These are phyloP conservation scores for Darevskia mixta DNA, from an alignment of 2,797 vertebrate species.

Conservation along the genomic window DNA sequence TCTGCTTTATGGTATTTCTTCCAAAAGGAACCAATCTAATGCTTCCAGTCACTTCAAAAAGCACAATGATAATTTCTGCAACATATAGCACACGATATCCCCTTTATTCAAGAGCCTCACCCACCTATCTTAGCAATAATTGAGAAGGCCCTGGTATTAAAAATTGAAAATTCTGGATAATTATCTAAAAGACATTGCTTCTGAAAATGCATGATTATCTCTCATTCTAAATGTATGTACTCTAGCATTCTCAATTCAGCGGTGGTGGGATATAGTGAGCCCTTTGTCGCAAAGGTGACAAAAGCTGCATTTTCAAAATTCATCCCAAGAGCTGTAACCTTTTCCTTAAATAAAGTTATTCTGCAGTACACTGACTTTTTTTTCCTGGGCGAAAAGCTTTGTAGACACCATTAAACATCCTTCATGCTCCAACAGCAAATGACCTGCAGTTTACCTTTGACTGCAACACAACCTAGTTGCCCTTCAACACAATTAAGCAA, in stretches of 20 bases:
- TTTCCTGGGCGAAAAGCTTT: not conserved
- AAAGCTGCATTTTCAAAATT: not conserved
- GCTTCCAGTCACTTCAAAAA: too few species aligned
- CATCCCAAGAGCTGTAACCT: not conserved
- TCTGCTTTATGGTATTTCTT: too few species aligned
- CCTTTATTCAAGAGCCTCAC: too few species aligned
- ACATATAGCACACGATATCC: too few species aligned
- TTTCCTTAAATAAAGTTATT: rapidly evolving
- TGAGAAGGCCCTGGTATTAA: too few species aligned
- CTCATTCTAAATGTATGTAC: not conserved
- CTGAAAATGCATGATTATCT: too few species aligned
- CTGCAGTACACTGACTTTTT: not conserved
- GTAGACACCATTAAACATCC: rapidly evolving
- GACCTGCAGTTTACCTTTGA: constrained; percentile 17
- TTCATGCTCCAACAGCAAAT: not conserved
- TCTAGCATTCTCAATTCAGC: not conserved
- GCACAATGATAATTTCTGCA: too few species aligned
- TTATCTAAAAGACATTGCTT: too few species aligned
- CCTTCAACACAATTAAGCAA: constrained; percentile 10
- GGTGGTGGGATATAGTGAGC: not conserved
- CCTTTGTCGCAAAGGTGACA: not conserved
- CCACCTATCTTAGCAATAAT: too few species aligned
- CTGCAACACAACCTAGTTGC: constrained; percentile 37
- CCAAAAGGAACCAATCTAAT: too few species aligned
- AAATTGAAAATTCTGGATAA: too few species aligned